A percentile compares a stretch with the other conserved stretches of the same genome.
Conservation (phyloP, 2,797 vertebrate genomes). For the Thamnophis elegans region DNA sequence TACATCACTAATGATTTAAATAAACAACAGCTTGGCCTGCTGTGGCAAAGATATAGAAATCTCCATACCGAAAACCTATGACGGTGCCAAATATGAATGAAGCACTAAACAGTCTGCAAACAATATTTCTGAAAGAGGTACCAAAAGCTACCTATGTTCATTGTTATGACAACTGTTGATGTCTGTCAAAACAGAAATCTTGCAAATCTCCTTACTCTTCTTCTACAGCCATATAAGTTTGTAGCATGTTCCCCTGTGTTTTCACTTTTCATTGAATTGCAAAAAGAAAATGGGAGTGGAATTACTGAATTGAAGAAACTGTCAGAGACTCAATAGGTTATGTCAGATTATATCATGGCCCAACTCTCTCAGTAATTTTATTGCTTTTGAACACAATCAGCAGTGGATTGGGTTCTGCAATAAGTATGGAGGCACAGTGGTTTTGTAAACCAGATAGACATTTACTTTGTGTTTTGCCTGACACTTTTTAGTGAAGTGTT, state of each 20-base stretch:
- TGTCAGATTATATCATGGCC: neutral
- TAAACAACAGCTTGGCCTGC: neutral
- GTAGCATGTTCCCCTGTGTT: neutral
- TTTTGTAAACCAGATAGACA: neutral
- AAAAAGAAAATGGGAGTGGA: neutral
- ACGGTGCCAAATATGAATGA: neutral
- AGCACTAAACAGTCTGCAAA: neutral
- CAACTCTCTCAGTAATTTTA: neutral
- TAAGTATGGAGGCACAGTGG: neutral
- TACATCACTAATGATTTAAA: neutral
- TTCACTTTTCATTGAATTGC: neutral
- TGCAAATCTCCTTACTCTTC: neutral
- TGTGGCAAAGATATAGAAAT: neutral
- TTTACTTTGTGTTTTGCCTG: neutral
- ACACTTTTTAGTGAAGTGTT: neutral
- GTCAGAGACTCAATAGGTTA: neutral
- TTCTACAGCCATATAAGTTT: neutral
- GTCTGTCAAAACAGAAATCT: neutral
- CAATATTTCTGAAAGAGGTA: neutral
- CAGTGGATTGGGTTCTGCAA: neutral
- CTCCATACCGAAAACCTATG: neutral
- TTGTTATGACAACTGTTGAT: neutral
- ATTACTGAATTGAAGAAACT: neutral
- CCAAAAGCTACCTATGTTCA: neutral
- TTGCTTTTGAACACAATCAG: neutral